Conservation (phyloP, 2,797 vertebrate species). For the Eidolon dupreanum region DNA sequence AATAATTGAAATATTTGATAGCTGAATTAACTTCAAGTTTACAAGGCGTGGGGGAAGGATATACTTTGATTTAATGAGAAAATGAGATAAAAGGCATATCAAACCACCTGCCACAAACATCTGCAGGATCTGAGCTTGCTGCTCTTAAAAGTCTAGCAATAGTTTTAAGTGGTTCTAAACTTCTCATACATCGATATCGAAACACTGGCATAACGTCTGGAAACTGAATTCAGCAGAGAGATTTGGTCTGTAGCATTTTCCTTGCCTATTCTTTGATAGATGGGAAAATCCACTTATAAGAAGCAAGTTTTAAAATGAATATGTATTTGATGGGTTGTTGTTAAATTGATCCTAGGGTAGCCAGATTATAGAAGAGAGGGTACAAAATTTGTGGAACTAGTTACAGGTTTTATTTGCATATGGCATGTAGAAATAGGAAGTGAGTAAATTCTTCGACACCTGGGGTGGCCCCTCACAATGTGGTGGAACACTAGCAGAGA, state of each 20-base stretch:
- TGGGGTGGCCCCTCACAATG: background rate
- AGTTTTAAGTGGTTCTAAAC: background rate
- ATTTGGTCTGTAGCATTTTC: background rate
- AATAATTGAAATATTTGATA: background rate
- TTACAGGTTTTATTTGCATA: background rate
- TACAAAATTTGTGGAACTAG: conserved; percentile 38
- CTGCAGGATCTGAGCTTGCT: background rate
- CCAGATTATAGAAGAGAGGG: background rate
- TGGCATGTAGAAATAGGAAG: conserved; percentile 50
- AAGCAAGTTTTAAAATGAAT: conserved; percentile 4
- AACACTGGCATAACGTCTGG: background rate
- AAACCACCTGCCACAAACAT: conserved; percentile 22
- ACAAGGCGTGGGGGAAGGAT: background rate
- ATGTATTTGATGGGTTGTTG: background rate
- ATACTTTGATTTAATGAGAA: conserved; percentile 4
- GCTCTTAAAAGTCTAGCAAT: background rate
- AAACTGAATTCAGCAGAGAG: conserved; percentile 11
- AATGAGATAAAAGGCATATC: background rate
- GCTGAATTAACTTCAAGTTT: background rate
- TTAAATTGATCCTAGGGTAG: background rate
- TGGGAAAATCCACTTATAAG: conserved; percentile 37
- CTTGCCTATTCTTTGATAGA: conserved; percentile 16
- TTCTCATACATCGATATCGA: background rate
- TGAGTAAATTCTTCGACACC: background rate
- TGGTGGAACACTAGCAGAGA: background rate